These are phyloP conservation scores for Seriola dumerili DNA, from an alignment of 2,113 vertebrate genomes.

Conservation along the genomic window DNA sequence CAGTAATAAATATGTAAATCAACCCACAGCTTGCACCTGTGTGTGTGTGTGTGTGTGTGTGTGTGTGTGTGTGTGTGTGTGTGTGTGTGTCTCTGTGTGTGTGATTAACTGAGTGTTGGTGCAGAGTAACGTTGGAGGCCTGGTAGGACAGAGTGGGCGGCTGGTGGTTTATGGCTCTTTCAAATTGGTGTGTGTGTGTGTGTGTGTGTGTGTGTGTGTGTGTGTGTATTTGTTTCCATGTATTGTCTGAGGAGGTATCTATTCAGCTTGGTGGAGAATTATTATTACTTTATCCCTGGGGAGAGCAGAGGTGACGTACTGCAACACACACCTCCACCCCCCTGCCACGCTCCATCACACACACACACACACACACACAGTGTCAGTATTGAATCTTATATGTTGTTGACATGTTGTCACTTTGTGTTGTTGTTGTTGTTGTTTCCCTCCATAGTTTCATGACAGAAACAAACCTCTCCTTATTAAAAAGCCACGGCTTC, in stretches of 20 bases:
- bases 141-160: slow-evolving; percentile 50
- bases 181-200: slow-evolving; percentile 29
- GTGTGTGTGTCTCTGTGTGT: slow-evolving; percentile 14
- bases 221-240: slow-evolving; percentile 48
- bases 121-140: slow-evolving; percentile 46
- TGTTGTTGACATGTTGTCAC: background rate
- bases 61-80: slow-evolving; percentile 6
- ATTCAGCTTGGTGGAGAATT: slow-evolving; percentile 53
- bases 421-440: too few relatives aligned
- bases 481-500: slow-evolving; percentile 4
- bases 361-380: background rate
- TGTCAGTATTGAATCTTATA: slow-evolving; percentile 1
- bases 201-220: slow-evolving; percentile 32
- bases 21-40: too few relatives aligned
- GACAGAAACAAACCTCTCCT: background rate
- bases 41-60: background rate
- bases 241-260: slow-evolving; percentile 54
- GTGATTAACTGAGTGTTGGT: slow-evolving; percentile 48
- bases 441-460: too few relatives aligned
- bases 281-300: slow-evolving; percentile 54
- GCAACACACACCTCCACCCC: slow-evolving; percentile 10
- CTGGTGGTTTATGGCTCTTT: slow-evolving; percentile 65
- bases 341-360: background rate
- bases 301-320: slow-evolving; percentile 43
- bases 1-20: too few relatives aligned